Evolutionary conservation across 2,888 invertebrate species (phyloP), one percentile per base, ranked within the genome.

Genomic region (Trachelus iudaicus): DNA sequence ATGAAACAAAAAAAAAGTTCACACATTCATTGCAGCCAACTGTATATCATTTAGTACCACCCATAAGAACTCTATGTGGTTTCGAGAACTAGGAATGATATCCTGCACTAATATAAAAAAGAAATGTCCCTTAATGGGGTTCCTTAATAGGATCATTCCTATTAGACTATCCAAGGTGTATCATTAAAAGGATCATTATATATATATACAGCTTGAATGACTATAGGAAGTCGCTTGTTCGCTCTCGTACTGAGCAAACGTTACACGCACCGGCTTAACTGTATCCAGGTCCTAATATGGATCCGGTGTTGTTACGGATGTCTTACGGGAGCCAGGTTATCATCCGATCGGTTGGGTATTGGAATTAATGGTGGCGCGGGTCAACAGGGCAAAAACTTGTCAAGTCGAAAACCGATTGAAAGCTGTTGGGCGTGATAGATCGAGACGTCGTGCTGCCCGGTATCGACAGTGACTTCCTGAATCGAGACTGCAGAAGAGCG

Each of bases 231-330:
- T 56, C 56, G 71, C 73, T 35, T 76, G 78, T 73, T 34, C 76
- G 73, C 75, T 78, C 78, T 78, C 71, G 78, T 76, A 78, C 34
- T 76, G 78, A 40, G 78, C 75, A 78, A 78, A 78, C 78, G 73
- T 75, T 76, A 78, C 78, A 76, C 75, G 78, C 75, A 78, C 78
- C 76, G 73, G 34, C 78, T 76, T 78, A 78, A 78, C 78, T 78
- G 78, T 78, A 75, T 75, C 78, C 35, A 73, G 71, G 75, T 75
- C 78, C 78, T 73, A 78, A 78, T 75, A 75, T 79, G 75, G 74
- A 30, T 73, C 73, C 69, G 73, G 69, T 78, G 71, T 76, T 79
- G 77, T 79, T 73, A 74, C 73, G 77, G 69, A 76, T 73, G 75
- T 78, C 79, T 77, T 77, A 73, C 75, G 73, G 56, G 68, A 78